phyloP scores from a whole-genome alignment of 2,797 vertebrate species.

The Danio albolineatus region DNA sequence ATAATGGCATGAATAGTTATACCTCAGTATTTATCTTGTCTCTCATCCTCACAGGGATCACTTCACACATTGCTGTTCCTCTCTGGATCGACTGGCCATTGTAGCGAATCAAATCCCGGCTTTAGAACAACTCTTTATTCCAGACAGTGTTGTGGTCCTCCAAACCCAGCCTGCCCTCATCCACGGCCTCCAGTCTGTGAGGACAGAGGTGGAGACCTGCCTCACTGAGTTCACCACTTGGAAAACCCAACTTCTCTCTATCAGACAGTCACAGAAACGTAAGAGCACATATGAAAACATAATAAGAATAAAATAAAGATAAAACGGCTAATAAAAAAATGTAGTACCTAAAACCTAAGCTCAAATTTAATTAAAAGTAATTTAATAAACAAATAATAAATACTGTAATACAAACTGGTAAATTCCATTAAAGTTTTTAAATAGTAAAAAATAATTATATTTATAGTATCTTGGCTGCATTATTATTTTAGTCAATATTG shows the following conservation, averaged over 20 bases:
- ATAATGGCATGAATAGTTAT: background rate
- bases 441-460: no score
- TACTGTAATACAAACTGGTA: no score
- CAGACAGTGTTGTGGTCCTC: conserved; percentile 60
- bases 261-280: conserved; percentile 69
- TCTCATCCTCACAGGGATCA: conserved; percentile 79
- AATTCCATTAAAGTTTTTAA: no score
- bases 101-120: conserved; percentile 80
- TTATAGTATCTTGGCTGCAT: background rate
- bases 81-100: conserved; percentile 79
- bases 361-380: no score
- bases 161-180: conserved; percentile 76
- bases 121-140: conserved; percentile 83
- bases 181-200: conserved; percentile 83
- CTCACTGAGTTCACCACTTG: conserved; percentile 86
- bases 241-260: conserved; percentile 83
- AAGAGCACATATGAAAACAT: background rate
- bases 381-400: no score
- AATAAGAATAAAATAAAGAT: background rate
- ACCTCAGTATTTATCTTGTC: background rate
- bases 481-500: background rate
- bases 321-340: no score
- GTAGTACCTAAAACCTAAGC: background rate
- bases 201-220: conserved; percentile 79
- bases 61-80: conserved; percentile 83